Base-by-base conservation (phyloP, 2,888 invertebrate species). In the Eustalomyia histrio region DNA sequence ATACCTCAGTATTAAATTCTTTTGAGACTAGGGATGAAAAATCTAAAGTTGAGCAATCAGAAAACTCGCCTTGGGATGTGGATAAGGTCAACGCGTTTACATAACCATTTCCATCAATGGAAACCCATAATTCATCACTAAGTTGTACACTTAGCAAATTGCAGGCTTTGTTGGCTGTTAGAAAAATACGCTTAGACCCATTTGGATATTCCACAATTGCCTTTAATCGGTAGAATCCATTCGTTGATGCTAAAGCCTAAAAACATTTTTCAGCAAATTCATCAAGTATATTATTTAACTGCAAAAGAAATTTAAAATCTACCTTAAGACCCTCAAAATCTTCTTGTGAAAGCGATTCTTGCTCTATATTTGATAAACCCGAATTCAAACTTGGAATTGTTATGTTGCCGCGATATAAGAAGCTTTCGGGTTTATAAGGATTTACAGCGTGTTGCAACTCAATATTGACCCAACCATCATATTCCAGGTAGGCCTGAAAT, bases 141-240 rank as follows among this genome's bases (percentile, higher is more conserved):
- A 97, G 91, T 69, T 94, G 93, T 57, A 95, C 94, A 83, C 95
- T 95, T 43, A 96, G 91, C 80, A 97, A 91, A 82, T 94, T 92
- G 89, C 95, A 95, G 16, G 97, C 97, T 92, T 95, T 96, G 21
- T 95, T 92, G 79, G 96, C 95, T 10, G 97, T 95, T 12, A 95
- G 90, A 86, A 96, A 96, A 82, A 93, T 93, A 21, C 92, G 91
- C 88, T 94, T 94, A 82, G 91, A 92, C 29, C 94, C 94, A 86
- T 95, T 94, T 60, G 94, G 92, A 84, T 94, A 93, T 21, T 93
- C 92, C 0, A 95, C 94, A 67, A 93, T 90, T 17, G 95, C 93
- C 89, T 93, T 93, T 0, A 97, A 87, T 67, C 95, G 93, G 87
- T 97, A 97, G 85, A 95, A 94, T 47, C 93, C 94, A 91, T 95